Conservation (phyloP, 2,797 vertebrate genomes). For the Bradypodion ventrale region DNA sequence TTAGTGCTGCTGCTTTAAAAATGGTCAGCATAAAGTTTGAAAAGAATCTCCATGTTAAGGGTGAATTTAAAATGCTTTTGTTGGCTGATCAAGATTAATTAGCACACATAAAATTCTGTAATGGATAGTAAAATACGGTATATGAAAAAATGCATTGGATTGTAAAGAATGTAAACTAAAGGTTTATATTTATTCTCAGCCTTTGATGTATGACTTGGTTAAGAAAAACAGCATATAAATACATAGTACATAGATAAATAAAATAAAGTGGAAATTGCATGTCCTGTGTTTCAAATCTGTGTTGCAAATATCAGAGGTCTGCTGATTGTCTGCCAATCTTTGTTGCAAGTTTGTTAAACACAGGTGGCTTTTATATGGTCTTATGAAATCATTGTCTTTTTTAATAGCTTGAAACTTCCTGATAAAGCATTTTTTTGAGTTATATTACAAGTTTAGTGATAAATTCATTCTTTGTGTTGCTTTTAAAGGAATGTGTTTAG, state of each 20-base stretch:
- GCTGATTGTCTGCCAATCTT: neutral
- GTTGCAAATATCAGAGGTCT: conserved; percentile 3
- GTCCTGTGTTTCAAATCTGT: neutral
- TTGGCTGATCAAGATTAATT: neutral
- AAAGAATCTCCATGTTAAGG: neutral
- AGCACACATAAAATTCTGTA: neutral
- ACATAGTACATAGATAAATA: neutral
- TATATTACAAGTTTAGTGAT: neutral
- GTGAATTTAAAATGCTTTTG: neutral
- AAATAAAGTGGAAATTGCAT: neutral
- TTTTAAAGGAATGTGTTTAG: neutral
- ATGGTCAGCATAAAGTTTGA: neutral
- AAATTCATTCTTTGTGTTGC: neutral
- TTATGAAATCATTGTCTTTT: neutral
- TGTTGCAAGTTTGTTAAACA: neutral
- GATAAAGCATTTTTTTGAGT: neutral
- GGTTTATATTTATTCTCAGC: neutral
- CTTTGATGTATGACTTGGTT: neutral
- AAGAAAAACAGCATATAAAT: neutral
- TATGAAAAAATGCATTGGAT: neutral
- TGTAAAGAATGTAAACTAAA: neutral
- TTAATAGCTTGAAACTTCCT: neutral
- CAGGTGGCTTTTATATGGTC: neutral
- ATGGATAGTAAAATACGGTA: neutral
- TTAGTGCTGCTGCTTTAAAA: neutral